Percentiles rank a stretch among this genome's conserved stretches.
Evolutionary conservation across 2,888 invertebrate genomes (phyloP).

Genomic region (Cheilosia grossa): DNA sequence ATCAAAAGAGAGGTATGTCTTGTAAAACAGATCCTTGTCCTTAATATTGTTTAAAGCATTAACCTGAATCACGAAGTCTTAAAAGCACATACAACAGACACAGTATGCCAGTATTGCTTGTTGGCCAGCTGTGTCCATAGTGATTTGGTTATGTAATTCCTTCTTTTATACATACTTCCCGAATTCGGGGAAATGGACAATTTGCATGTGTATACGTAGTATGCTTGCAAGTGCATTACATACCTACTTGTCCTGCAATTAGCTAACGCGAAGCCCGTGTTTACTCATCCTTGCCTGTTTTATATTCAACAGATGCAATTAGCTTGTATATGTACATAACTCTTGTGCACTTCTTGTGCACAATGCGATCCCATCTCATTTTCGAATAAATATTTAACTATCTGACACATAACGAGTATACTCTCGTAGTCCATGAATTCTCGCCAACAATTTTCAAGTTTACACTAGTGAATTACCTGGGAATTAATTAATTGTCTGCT

Average conservation of each 20-base stretch:
- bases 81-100: too few species aligned
- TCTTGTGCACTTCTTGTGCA: constrained; percentile 21
- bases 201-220: neutral
- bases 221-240: neutral
- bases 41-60: too few species aligned
- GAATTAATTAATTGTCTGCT: constrained; percentile 57
- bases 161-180: neutral
- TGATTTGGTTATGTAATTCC: neutral
- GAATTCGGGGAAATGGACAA: neutral
- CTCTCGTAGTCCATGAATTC: constrained; percentile 38
- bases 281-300: neutral
- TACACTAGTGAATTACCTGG: constrained; percentile 46
- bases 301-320: constrained; percentile 15
- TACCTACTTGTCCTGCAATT: neutral
- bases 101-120: too few species aligned
- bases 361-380: constrained; percentile 5
- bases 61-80: too few species aligned
- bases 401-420: constrained; percentile 9
- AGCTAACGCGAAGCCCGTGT: neutral
- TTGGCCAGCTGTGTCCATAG: too few species aligned
- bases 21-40: too few species aligned
- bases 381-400: constrained; percentile 43
- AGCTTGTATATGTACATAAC: neutral
- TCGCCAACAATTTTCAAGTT: constrained; percentile 32
- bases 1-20: too few species aligned